Evolutionary conservation across 2,888 invertebrate species (phyloP).

Genomic region (Drosophila birchii): DNA sequence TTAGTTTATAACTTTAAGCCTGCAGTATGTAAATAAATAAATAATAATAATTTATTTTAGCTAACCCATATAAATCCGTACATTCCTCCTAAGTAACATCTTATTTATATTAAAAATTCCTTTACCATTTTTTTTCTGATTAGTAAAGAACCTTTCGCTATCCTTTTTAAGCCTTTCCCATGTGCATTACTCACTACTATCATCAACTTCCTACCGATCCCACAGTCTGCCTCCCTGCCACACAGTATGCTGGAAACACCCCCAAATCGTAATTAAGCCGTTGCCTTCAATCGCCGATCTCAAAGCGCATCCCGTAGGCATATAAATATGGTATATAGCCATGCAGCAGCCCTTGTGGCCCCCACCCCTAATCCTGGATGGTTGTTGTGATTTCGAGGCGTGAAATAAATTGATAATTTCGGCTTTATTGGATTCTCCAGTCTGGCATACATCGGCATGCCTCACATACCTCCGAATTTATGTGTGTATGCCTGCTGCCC

Average conservation of each 20-base stretch:
- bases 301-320: background rate
- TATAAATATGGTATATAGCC: background rate
- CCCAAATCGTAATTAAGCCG: slow-evolving; percentile 73
- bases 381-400: slow-evolving; percentile 76
- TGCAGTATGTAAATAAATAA: too few species aligned
- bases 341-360: slow-evolving; percentile 15
- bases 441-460: slow-evolving; percentile 28
- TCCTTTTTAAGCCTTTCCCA: slow-evolving; percentile 11
- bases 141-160: background rate
- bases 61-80: too few species aligned
- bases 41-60: too few species aligned
- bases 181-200: slow-evolving; percentile 34
- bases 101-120: background rate
- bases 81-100: too few species aligned
- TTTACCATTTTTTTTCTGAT: background rate
- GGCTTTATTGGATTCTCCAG: slow-evolving; percentile 75
- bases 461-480: slow-evolving; percentile 14
- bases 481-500: slow-evolving; percentile 27
- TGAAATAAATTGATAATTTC: slow-evolving; percentile 82
- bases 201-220: slow-evolving; percentile 34
- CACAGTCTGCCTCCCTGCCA: slow-evolving; percentile 21
- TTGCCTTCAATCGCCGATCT: slow-evolving; percentile 53
- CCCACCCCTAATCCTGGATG: slow-evolving; percentile 25
- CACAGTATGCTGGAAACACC: slow-evolving; percentile 39
- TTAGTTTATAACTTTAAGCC: too few species aligned